Evolutionary conservation across 2,113 vertebrate genomes (phyloP), one percentile per base, ranked within the genome.

Genomic region (Oophaga pumilio): DNA sequence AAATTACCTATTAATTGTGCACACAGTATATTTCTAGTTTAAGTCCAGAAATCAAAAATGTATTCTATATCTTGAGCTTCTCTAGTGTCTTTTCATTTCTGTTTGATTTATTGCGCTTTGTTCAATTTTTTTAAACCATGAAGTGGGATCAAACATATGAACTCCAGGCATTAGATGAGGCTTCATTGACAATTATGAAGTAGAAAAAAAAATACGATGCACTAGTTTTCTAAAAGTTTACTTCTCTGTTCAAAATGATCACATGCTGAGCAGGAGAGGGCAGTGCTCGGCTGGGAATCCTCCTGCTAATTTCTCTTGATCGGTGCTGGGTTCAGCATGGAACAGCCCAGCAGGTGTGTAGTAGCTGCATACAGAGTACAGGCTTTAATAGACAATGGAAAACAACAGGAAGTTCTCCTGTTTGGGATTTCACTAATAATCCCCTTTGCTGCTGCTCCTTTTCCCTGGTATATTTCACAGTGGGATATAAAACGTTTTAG

Each of bases 391-490:
- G 14, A 22, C 68, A 85, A 69, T 53, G 15, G 82, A 33, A 71
- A 84, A 84, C 68, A 53, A 33, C 68, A 22, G 26, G 43, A 85
- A 28, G 50, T 24, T 28, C 24, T 64, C 49, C 53, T 85, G 83
- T 85, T 28, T 71, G 83, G 83, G 66, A 74, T 74, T 57, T 85
- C 66, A 14, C 83, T 85, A 85, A 85, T 85, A 73, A 85, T 85
- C 52, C 68, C 82, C 64, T 53, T 69, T 24, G 82, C 82, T 57
- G 83, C 24, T 85, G 68, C 82, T 28, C 52, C n/a, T 60, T 24
- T 26, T 59, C 69, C 83, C 53, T 52, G 50, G 83, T 85, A 76
- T 7, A 76, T 60, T 60, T 12, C 82, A 84, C 8, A 4, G 20
- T 73, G 82, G 66, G 82, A 68, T 64, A 49, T 66, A 22, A 52